Conservation (phyloP, 30 jellyfish, hydroid and myxozoan genomes). For the Hydractinia symbiolongicarpus region DNA sequence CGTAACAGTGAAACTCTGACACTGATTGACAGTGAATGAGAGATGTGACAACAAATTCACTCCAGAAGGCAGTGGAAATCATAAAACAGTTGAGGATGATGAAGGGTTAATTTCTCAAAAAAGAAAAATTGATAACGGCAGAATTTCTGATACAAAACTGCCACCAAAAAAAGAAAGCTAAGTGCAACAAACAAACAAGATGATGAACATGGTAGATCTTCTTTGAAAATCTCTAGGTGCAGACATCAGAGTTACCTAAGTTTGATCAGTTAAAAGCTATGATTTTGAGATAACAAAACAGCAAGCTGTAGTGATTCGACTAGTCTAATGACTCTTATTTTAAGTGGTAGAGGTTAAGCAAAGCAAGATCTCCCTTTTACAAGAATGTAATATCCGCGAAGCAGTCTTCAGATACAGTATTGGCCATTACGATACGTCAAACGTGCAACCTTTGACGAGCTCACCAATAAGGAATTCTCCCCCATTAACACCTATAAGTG, state of each 20-base stretch:
- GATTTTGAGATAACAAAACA: too few relatives aligned
- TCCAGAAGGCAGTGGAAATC: neutral
- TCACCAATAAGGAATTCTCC: slow-evolving; percentile 1
- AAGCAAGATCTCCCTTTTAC: too few relatives aligned
- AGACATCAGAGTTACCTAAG: slow-evolving; percentile 3
- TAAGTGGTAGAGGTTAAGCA: too few relatives aligned
- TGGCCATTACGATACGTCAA: neutral
- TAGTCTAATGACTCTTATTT: too few relatives aligned
- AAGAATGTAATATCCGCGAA: too few relatives aligned
- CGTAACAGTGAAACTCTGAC: too few relatives aligned
- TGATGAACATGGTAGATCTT: neutral
- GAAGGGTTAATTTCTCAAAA: neutral
- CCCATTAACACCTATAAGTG: slow-evolving; percentile 4
- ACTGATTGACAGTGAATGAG: neutral
- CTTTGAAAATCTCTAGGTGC: neutral
- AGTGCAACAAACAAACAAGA: slow-evolving; percentile 2
- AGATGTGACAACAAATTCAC: neutral
- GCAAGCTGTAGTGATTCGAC: too few relatives aligned
- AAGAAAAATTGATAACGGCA: neutral
- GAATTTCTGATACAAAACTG: neutral
- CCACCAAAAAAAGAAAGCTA: neutral
- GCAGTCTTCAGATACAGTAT: slow-evolving; percentile 7
- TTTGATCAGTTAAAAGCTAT: slow-evolving; percentile 4
- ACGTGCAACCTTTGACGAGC: slow-evolving; percentile 9
- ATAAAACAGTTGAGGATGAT: neutral